Percentiles rank a stretch among this genome's conserved stretches.
Conservation (phyloP, 2,113 vertebrate species). For the Phyllopteryx taeniolatus region DNA sequence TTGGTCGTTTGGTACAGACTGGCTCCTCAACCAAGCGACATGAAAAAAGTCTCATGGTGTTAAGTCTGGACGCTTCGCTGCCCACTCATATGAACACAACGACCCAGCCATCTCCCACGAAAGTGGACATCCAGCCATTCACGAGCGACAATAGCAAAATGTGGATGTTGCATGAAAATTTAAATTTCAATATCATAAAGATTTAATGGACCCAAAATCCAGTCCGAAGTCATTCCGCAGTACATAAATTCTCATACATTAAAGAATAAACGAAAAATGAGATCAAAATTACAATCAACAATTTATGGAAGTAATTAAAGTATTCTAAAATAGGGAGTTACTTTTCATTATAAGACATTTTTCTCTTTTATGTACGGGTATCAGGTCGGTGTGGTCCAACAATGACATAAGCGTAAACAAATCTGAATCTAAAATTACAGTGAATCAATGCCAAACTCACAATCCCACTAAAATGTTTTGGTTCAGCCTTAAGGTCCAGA, state of each 20-base stretch:
- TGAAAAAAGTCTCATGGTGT: neutral
- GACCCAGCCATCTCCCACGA: too few species aligned
- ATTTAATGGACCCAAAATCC: neutral
- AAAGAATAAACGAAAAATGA: neutral
- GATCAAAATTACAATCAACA: neutral
- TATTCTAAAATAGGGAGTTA: too few species aligned
- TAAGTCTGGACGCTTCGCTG: too few species aligned
- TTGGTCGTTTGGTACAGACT: neutral
- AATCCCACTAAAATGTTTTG: constrained; percentile 7
- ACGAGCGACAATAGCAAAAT: neutral
- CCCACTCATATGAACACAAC: too few species aligned
- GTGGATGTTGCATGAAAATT: neutral
- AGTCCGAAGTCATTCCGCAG: neutral
- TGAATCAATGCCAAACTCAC: constrained; percentile 4
- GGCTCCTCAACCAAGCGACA: neutral
- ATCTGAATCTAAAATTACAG: constrained; percentile 12
- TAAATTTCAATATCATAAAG: neutral
- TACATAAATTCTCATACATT: neutral
- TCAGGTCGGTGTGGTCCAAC: neutral
- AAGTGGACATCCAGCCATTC: neutral
- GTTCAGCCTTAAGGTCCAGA: constrained; percentile 29
- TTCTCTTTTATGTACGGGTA: neutral
- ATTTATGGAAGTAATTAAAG: too few species aligned
- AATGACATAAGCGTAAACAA: constrained; percentile 21
- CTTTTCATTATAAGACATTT: neutral